Percentiles rank a stretch among this genome's conserved stretches.
Conservation (phyloP, 1,140 invertebrate species). For the Drosophila arizonae region DNA sequence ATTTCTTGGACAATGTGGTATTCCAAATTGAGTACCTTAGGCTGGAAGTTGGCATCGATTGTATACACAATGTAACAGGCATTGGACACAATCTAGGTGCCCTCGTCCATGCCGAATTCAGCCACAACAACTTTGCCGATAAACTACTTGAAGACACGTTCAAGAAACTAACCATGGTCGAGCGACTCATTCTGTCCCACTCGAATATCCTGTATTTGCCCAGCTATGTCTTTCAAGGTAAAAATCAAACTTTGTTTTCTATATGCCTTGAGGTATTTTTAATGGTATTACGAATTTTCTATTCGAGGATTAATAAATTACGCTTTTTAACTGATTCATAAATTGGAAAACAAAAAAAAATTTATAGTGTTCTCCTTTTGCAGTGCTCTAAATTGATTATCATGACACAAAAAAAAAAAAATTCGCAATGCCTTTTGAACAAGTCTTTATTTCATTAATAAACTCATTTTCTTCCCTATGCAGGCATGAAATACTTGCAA, state of each 20-base stretch:
- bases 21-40: constrained; percentile 47
- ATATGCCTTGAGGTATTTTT: too few relatives aligned
- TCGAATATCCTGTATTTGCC: constrained; percentile 60
- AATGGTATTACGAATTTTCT: too few relatives aligned
- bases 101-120: constrained; percentile 53
- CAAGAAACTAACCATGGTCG: constrained; percentile 51
- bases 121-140: constrained; percentile 52
- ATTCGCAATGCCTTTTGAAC: too few relatives aligned
- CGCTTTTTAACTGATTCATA: too few relatives aligned
- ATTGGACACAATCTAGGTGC: constrained; percentile 36
- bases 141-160: constrained; percentile 46
- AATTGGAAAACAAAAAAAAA: too few relatives aligned
- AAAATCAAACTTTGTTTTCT: background rate
- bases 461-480: too few relatives aligned
- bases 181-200: constrained; percentile 51
- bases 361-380: too few relatives aligned
- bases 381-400: too few relatives aligned
- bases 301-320: too few relatives aligned
- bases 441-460: too few relatives aligned
- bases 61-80: constrained; percentile 61
- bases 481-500: constrained; percentile 47
- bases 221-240: constrained; percentile 56
- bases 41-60: constrained; percentile 42
- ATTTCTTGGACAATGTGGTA: constrained; percentile 55
- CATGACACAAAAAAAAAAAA: too few relatives aligned